Conservation (phyloP, 2,113 vertebrate genomes). For the Hassar affinis region DNA sequence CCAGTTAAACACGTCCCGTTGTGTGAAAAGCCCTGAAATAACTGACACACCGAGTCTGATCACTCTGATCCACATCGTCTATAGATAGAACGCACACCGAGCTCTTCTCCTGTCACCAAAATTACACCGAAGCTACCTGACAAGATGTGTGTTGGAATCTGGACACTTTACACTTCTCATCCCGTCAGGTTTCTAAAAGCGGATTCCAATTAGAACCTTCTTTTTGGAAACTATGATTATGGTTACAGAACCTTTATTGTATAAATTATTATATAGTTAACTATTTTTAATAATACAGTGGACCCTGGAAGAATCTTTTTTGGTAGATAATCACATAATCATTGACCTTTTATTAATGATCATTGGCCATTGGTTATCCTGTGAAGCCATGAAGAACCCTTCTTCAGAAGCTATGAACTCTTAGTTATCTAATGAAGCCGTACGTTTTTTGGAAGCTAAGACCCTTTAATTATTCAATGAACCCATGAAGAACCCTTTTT, state of each 20-base stretch:
- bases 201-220: background rate
- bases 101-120: background rate
- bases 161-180: background rate
- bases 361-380: no score
- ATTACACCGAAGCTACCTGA: background rate
- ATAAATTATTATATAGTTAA: no score
- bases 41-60: background rate
- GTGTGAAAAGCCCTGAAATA: background rate
- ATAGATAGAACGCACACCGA: background rate
- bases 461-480: background rate
- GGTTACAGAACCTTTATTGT: background rate
- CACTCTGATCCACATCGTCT: background rate
- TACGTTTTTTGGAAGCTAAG: background rate
- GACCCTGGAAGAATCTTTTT: background rate
- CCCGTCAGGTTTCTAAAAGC: background rate
- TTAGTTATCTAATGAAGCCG: no score
- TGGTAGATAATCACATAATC: background rate
- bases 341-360: background rate
- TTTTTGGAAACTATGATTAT: background rate
- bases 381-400: no score
- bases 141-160: background rate
- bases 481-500: background rate
- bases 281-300: background rate
- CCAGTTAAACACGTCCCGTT: background rate
- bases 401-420: no score